Evolutionary conservation across 2,797 vertebrate genomes (phyloP).

Genomic region (Denticeps clupeoides): DNA sequence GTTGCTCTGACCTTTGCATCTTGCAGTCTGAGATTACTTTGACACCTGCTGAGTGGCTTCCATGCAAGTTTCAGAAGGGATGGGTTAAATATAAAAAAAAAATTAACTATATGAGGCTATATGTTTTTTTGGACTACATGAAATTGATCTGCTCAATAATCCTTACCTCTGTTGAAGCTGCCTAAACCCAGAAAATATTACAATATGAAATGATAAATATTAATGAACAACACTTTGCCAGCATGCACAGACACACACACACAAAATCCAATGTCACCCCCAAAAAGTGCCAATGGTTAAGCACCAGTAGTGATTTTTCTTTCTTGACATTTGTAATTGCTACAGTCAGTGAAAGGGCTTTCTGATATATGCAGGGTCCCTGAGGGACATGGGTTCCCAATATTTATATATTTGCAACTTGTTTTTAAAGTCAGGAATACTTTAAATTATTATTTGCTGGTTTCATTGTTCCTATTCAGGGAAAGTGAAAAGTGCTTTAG

Average conservation of each 20-base stretch:
- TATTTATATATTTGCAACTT: constrained; percentile 47
- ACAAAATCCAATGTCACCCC: constrained; percentile 43
- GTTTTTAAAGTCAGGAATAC: constrained; percentile 36
- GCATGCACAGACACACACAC: constrained; percentile 39
- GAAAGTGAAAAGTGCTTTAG: constrained; percentile 64
- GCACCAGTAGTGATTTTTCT: constrained; percentile 55
- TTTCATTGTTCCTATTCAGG: constrained; percentile 55
- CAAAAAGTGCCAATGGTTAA: constrained; percentile 36
- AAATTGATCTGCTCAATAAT: no score
- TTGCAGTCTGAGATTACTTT: constrained; percentile 57
- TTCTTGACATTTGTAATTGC: constrained; percentile 71
- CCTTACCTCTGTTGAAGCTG: no score
- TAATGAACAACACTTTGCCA: constrained; percentile 39
- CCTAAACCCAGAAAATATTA: no score
- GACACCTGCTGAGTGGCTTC: constrained; percentile 59
- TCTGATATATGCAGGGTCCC: constrained; percentile 58
- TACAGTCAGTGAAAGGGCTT: constrained; percentile 63
- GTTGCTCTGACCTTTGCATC: constrained; percentile 60
- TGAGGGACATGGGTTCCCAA: constrained; percentile 46
- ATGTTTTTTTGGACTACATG: no score
- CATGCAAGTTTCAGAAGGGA: constrained; percentile 48
- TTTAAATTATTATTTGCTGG: constrained; percentile 52
- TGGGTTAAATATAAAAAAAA: constrained; percentile 43
- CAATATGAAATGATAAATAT: constrained; percentile 43
- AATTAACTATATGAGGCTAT: no score